A percentile compares a stretch with the other conserved stretches of the same genome.
Evolutionary conservation across 2,113 vertebrate species (phyloP).

Genomic region (Onychostruthus taczanowskii): DNA sequence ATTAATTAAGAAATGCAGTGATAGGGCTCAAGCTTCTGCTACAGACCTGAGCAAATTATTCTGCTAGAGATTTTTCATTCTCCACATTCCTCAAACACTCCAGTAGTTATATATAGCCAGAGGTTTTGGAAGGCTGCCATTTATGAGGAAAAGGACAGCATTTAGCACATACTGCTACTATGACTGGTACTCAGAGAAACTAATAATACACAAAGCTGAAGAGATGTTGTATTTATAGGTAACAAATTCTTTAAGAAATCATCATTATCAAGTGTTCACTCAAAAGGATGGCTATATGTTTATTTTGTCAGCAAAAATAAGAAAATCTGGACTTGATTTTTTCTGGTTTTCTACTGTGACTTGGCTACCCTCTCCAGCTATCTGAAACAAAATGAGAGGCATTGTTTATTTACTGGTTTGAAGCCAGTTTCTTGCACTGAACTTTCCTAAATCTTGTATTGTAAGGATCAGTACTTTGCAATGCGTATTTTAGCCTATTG

Average conservation of each 20-base stretch:
- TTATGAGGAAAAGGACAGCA: neutral
- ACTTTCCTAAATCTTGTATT: neutral
- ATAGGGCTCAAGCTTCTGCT: neutral
- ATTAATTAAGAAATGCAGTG: neutral
- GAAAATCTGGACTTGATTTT: neutral
- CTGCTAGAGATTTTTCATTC: neutral
- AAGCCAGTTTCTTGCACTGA: neutral
- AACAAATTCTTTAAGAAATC: neutral
- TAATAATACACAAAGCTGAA: neutral
- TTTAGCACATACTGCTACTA: neutral
- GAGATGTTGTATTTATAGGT: neutral
- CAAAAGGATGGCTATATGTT: neutral
- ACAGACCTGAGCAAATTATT: neutral
- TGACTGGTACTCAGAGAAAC: neutral
- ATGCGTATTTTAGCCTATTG: neutral
- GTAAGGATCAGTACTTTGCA: neutral
- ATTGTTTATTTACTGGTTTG: constrained; percentile 1
- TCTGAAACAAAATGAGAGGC: neutral
- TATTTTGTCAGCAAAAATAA: neutral
- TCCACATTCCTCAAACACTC: neutral
- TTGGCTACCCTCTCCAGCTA: neutral
- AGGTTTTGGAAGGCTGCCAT: constrained; percentile 9
- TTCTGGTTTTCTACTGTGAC: neutral
- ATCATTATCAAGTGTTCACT: neutral
- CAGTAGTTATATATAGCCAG: constrained; percentile 1